Base-by-base conservation (phyloP, 2,888 invertebrate species). In the Limenitis camilla region DNA sequence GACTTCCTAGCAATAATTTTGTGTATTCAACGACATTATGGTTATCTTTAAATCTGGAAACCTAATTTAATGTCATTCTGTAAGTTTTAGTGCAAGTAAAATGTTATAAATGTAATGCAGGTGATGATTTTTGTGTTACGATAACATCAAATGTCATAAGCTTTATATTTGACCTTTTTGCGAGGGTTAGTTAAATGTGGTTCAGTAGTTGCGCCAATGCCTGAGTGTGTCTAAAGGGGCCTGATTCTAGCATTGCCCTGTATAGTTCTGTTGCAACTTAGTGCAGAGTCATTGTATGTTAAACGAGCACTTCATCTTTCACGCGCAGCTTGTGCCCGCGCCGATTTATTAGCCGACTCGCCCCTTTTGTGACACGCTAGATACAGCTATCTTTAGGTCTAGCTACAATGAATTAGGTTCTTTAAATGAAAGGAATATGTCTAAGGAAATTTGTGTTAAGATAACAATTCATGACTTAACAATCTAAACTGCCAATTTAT, bases 221-320 rank as follows among this genome's bases (percentile, higher is more conserved):
- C 66, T 55, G 53, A 47, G 49, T 49, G 7, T 4, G 41, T 55
- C 55, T 58, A 57, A 63, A 59, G 54, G 49, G 44, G 53, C 40
- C 68, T 66, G 36, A 52, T 48, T 50, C 46, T 58, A 60, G 49
- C 49, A 40, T 56, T 66, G 71, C 70, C 65, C 74, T 71, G 70
- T 73, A 68, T 66, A 70, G 69, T 63, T 66, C 66, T 63, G 67
- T 81, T 81, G 81, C 81, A 58, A 60, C 55, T 58, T 58, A 50
- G 53, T 57, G 53, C 53, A 76, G 76, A 81, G 69, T 81, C 84
- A 87, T 87, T 87, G 85, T 87, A 87, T 87, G 86, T 83, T 81
- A 87, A 87, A 76, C 80, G 83, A 71, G 80, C 78, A 85, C 84
- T 85, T 79, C 86, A 78, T 86, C 85, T 83, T 78, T 81, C 80